Evolutionary conservation across 2,113 vertebrate genomes (phyloP), one percentile per base, ranked within the genome.

Genomic region (Cavia aperea): DNA sequence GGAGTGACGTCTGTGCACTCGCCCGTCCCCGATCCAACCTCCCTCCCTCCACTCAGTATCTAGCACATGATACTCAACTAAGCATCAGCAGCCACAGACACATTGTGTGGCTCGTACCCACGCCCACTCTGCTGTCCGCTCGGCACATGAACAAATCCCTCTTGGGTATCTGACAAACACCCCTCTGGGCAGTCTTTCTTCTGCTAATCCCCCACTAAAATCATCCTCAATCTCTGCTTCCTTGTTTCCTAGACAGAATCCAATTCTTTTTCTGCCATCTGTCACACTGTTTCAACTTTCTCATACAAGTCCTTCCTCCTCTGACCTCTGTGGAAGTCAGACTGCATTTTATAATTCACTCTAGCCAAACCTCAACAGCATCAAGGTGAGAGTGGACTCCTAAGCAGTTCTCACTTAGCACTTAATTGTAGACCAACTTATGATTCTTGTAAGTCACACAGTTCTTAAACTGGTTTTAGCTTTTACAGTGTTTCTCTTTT

Each of bases 401-500:
- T 62, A 56, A 89, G 81, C 13, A 49, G 8, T n/a, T 60, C 63
- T 79, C 58, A 7, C 16, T 11, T 29, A 89, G n/a, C 36, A n/a
- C 4, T 36, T n/a, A 26, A 73, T 87, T 78, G 68, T 23, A 56
- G 3, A 36, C n/a, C 56, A 18, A 43, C 8, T 21, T 83, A n/a
- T 5, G 19, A 81, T 21, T 83, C 56, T 78, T 63, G 43, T 7
- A 49, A 56, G 73, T 60, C 36, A 81, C 23, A n/a, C 26, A 81
- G 31, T 46, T 72, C 62, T 62, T 26, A 66, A 36, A 75, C 36
- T 58, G 49, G 81, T 23, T 43, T 82, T n/a, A 51, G 70, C 36
- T 73, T 89, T 86, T 65, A 29, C 63, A 56, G 39, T 81, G 36
- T 56, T 82, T 94, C 62, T 91, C 66, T 91, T 82, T 65, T 70